These are phyloP conservation scores for Drosophila subpulchrella DNA, from an alignment of 1,140 invertebrate genomes.

Conservation along the genomic window DNA sequence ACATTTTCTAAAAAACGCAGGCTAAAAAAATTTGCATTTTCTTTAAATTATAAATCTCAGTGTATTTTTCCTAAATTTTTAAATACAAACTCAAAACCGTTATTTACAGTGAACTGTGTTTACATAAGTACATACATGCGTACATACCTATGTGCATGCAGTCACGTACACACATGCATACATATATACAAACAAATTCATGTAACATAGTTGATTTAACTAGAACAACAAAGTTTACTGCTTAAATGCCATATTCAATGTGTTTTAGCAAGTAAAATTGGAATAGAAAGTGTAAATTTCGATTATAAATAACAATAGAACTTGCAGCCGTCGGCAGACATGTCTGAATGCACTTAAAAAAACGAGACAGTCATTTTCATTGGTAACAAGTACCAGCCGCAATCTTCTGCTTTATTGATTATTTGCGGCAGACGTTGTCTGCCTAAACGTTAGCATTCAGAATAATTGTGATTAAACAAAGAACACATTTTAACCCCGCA, in stretches of 20 bases:
- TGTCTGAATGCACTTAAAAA: conserved; percentile 32
- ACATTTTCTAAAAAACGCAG: not conserved
- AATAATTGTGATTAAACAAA: not conserved
- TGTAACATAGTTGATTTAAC: conserved; percentile 13
- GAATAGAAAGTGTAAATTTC: not conserved
- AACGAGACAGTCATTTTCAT: conserved; percentile 12
- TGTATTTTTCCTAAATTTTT: not conserved
- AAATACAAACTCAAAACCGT: not conserved
- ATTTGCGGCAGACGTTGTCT: not conserved
- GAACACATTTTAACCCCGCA: conserved; percentile 23
- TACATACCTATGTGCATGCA: conserved; percentile 10
- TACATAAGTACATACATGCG: conserved; percentile 20
- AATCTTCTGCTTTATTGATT: conserved; percentile 18
- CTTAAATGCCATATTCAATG: not conserved
- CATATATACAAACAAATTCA: not conserved
- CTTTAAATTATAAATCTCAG: too few species aligned
- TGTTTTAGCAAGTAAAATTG: not conserved
- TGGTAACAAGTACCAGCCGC: not conserved
- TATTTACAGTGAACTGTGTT: conserved; percentile 27
- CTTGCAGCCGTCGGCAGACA: conserved; percentile 19
- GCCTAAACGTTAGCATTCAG: not conserved
- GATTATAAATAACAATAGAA: conserved; percentile 11
- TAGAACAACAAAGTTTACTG: not conserved
- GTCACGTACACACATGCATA: conserved; percentile 34
- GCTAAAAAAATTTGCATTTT: not conserved